Conservation (phyloP, 2,888 invertebrate genomes). For the Acronicta aceris region DNA sequence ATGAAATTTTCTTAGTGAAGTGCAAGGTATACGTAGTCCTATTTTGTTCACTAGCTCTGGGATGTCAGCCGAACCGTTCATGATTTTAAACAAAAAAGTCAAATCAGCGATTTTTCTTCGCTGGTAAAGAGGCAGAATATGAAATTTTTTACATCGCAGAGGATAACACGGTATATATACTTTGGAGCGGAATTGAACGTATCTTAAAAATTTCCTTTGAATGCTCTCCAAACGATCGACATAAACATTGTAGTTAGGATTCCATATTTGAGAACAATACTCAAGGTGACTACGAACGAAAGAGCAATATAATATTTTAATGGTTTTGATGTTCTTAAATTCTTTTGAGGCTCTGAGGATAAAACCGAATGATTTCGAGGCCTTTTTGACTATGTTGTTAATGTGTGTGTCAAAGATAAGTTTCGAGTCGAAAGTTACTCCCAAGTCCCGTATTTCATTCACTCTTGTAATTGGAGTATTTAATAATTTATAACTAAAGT, state of each 20-base stretch:
- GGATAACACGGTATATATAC: not conserved
- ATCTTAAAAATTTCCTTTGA: not conserved
- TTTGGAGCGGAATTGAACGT: not conserved
- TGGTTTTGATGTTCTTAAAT: not conserved
- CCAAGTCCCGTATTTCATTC: not conserved
- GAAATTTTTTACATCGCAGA: not conserved
- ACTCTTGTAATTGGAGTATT: not conserved
- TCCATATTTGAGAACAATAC: conserved; percentile 3
- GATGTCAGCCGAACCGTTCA: not conserved
- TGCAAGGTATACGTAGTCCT: conserved; percentile 2
- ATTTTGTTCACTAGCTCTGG: not conserved
- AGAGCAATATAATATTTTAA: not conserved
- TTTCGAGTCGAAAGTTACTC: conserved; percentile 4
- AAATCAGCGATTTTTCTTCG: not conserved
- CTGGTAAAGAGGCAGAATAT: not conserved
- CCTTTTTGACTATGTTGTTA: not conserved
- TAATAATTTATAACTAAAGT: not conserved
- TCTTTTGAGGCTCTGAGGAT: not conserved
- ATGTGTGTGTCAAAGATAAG: not conserved
- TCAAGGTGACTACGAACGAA: conserved; percentile 3
- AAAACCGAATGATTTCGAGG: not conserved
- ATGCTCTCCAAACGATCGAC: not conserved
- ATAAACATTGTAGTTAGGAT: conserved; percentile 1
- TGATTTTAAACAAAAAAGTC: not conserved
- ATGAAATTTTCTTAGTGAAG: not conserved